These are phyloP conservation scores for Oncorhynchus mykiss DNA, from an alignment of 2,113 vertebrate species.

Conservation along the genomic window DNA sequence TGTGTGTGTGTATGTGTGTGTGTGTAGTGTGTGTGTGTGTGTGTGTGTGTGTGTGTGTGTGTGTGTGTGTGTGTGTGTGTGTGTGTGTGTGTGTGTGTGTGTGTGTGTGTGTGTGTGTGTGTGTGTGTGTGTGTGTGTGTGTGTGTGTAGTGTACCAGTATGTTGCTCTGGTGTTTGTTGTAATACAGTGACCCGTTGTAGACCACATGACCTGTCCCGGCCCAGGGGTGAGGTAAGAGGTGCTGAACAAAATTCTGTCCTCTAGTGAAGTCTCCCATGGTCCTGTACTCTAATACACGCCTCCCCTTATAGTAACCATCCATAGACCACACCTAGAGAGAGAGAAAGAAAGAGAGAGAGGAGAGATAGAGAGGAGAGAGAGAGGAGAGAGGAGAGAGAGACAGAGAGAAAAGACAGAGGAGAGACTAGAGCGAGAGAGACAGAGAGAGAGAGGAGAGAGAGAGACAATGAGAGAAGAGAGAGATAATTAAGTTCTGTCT, in stretches of 20 bases:
- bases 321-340: slow-evolving; percentile 91
- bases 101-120: too few relatives aligned
- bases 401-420: not conserved
- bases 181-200: slow-evolving; percentile 78
- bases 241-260: slow-evolving; percentile 92
- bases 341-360: slow-evolving; percentile 3
- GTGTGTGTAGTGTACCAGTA: slow-evolving; percentile 47
- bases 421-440: too few relatives aligned
- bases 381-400: not conserved
- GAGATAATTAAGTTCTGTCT: too few relatives aligned
- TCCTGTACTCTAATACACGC: slow-evolving; percentile 87
- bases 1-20: too few relatives aligned
- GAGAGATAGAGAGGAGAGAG: not conserved
- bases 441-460: too few relatives aligned
- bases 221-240: slow-evolving; percentile 82
- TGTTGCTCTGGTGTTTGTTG: slow-evolving; percentile 76
- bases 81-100: too few relatives aligned
- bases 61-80: too few relatives aligned
- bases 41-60: too few relatives aligned
- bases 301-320: slow-evolving; percentile 90
- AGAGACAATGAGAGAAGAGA: too few relatives aligned
- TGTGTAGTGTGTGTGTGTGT: too few relatives aligned
- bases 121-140: too few relatives aligned
- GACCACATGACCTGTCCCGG: slow-evolving; percentile 75
- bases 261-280: slow-evolving; percentile 85